Conservation (phyloP, 2,888 invertebrate species). For the Tenthredo mesomela region DNA sequence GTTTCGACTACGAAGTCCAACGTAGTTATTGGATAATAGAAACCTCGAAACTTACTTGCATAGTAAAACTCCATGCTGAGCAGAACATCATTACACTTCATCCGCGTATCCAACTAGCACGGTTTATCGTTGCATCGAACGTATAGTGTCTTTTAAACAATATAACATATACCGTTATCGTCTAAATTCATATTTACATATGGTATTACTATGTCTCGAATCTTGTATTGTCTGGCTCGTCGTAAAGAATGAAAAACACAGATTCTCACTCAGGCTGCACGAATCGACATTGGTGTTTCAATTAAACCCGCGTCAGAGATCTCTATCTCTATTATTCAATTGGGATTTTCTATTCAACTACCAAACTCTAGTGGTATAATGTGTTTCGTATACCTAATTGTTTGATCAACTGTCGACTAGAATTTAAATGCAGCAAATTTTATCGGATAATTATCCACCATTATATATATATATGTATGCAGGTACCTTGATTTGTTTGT, state of each 20-base stretch:
- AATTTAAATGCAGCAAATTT: slow-evolving; percentile 29
- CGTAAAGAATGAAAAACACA: slow-evolving; percentile 31
- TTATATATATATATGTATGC: neutral
- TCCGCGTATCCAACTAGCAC: neutral
- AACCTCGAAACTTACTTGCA: neutral
- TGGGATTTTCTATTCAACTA: neutral
- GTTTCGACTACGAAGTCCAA: neutral
- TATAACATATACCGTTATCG: slow-evolving; percentile 11
- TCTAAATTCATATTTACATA: slow-evolving; percentile 27
- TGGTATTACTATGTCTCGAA: neutral
- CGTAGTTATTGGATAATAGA: neutral
- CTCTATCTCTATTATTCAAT: slow-evolving; percentile 33
- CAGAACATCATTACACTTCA: slow-evolving; percentile 13
- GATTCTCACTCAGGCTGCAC: slow-evolving; percentile 9
- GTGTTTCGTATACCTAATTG: neutral
- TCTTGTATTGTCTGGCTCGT: neutral
- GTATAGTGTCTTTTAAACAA: slow-evolving; percentile 1
- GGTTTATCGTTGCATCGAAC: neutral
- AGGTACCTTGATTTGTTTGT: neutral
- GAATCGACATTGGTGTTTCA: slow-evolving; percentile 32
- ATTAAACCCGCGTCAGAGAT: slow-evolving; percentile 33
- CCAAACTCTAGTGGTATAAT: neutral
- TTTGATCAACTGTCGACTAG: slow-evolving; percentile 36
- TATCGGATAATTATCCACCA: slow-evolving; percentile 14
- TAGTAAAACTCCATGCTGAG: slow-evolving; percentile 21